phyloP scores from a whole-genome alignment of 2,113 vertebrate genomes.

The Tachycineta bicolor region DNA sequence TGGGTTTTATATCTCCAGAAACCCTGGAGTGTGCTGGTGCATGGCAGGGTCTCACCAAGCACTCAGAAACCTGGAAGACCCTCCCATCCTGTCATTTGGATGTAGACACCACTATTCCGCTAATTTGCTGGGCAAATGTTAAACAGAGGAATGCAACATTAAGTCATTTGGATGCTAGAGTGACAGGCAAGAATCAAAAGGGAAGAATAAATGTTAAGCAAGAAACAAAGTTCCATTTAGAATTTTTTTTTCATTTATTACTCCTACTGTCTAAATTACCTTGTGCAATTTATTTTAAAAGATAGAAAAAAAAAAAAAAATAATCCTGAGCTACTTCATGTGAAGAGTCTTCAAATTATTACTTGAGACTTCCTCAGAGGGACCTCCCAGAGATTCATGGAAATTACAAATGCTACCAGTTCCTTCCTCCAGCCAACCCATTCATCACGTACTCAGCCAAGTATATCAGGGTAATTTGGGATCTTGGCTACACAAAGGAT shows the following conservation, averaged over 20 bases:
- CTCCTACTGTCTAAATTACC: not conserved
- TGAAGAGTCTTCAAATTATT: not conserved
- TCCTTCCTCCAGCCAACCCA: constrained; percentile 3
- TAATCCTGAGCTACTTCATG: not conserved
- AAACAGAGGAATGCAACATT: not conserved
- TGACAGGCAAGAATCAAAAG: not conserved
- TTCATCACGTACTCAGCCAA: constrained; percentile 33
- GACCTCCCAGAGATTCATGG: not conserved
- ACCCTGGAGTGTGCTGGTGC: not conserved
- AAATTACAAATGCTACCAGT: constrained; percentile 1
- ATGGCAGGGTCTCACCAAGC: not conserved
- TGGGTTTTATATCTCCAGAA: not conserved
- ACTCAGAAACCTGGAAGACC: not conserved
- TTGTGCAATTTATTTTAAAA: not conserved
- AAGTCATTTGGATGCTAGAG: not conserved
- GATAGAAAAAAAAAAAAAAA: not conserved
- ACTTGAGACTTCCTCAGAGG: not conserved
- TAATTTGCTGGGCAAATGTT: not conserved
- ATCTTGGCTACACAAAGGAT: constrained; percentile 22
- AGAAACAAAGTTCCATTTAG: not conserved
- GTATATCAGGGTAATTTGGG: constrained; percentile 28
- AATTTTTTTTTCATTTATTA: not conserved
- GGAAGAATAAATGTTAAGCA: not conserved
- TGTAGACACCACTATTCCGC: not conserved
- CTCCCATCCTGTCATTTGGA: not conserved